A percentile compares a stretch with the other conserved stretches of the same genome.
Evolutionary conservation across 37 sponge, comb jelly and placozoan genomes (phyloP).

Genomic region (Halisarca cf. caerulea): DNA sequence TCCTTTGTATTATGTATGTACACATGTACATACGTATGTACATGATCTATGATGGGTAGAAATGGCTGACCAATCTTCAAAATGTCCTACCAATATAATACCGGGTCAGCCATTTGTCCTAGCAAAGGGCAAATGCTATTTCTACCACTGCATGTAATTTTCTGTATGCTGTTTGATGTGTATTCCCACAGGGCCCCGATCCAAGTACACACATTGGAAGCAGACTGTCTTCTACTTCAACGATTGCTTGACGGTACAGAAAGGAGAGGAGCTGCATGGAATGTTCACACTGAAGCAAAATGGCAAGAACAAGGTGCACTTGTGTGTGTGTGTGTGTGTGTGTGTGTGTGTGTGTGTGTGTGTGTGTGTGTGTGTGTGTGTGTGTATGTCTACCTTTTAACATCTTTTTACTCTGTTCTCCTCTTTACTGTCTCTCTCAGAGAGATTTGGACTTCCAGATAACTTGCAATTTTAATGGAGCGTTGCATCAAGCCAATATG

Average conservation of each 20-base stretch:
- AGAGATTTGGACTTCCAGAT: constrained; percentile 88
- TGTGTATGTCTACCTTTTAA: background rate
- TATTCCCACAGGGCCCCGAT: constrained; percentile 59
- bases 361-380: constrained; percentile 23
- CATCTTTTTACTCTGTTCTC: no score
- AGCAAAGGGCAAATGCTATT: no score
- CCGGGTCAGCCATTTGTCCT: no score
- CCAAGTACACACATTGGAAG: constrained; percentile 98
- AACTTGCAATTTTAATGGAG: constrained; percentile 85
- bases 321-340: constrained; percentile 31
- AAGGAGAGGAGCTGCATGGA: constrained; percentile 88
- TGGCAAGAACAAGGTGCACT: constrained; percentile 70
- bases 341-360: constrained; percentile 36
- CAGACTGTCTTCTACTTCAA: constrained; percentile 98
- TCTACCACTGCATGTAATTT: no score
- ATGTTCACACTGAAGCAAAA: constrained; percentile 71
- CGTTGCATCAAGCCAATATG: constrained; percentile 65
- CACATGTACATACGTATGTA: no score
- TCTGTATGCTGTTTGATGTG: background rate
- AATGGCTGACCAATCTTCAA: no score
- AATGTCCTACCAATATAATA: no score
- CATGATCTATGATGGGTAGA: no score
- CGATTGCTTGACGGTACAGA: constrained; percentile 89
- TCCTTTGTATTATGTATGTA: no score
- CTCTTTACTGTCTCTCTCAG: constrained; percentile 34